Evolutionary conservation across 2,888 invertebrate genomes (phyloP), one percentile per base, ranked within the genome.

Genomic region (Arrhopalites spinosus): DNA sequence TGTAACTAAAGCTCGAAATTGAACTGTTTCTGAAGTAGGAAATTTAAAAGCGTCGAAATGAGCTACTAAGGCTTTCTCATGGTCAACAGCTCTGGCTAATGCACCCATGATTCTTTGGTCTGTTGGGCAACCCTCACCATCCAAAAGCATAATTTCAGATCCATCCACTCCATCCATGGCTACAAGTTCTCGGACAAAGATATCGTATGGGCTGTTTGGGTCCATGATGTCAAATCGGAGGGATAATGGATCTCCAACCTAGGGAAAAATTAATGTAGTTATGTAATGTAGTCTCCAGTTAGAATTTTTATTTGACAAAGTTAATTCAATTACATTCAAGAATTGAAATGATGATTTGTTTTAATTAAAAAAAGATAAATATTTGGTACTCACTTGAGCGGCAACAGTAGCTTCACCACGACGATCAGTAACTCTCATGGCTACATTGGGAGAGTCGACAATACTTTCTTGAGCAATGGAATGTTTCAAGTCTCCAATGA

Each of bases 1-100:
- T 1, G 95, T 95, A 53, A 96, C 95, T 84, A 96, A 86, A n/a
- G 96, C 96, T 79, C 95, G 91, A 91, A 96, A 96, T 85, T 96
- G 96, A 1, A 96, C 96, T 64, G 95, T 92, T 85, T 96, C 95
- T 17, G 95, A 95, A 69, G 95, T 95, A 61, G 96, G 96, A 88
- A 96, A 96, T 86, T 96, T 96, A 90, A 96, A 96, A 50, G 96
- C 96, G 86, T 96, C 96, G 87, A 96, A 96, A 87, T 94, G 92
- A 72, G 95, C 95, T 78, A 95, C 87, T 78, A 96, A 88, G 83
- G 83, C 82, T 79, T 84, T 84, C 74, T 83, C 83, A 69, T 84
- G 83, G 76, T 90, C 88, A 59, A 90, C 88, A 56, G 93, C 92
- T 87, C 94, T 94, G 87, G 92, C 92, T 78, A 96, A 89, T 25